Evolutionary conservation across 2,113 vertebrate genomes (phyloP), one percentile per base, ranked within the genome.

Genomic region (Corydoras maculifer): DNA sequence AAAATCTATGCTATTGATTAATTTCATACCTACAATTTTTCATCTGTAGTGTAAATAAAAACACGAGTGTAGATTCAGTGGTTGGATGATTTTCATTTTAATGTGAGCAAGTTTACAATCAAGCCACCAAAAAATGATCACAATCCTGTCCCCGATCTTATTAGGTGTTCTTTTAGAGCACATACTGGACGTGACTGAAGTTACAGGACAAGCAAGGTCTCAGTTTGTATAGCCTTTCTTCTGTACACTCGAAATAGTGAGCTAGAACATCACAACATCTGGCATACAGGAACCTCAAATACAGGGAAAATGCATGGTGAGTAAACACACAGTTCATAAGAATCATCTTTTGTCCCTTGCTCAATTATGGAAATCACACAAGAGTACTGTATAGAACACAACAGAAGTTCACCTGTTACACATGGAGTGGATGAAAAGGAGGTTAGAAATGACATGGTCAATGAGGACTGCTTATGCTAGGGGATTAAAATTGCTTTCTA

Each of bases 321-420:
- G 91, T 93, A 93, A 92, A 92, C 91, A 92, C 92, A 92, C 89
- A 94, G 81, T 86, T 90, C 92, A 91, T 83, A 91, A 91, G 91
- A 85, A 77, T 64, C 60, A 88, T 86, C 90, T 87, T 87, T 88
- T 78, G 75, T 76, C 80, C 87, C 91, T 91, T 94, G 90, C 92
- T 93, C 83, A 81, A 93, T 93, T 43, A 59, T 68, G 66, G 93
- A 89, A 95, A 93, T 91, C 94, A 96, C 93, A 87, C 88, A 91
- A 92, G 92, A 95, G 92, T 94, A 97, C 95, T 94, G 93, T 92
- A 93, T 93, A 94, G 92, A 91, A 91, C 93, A 98, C 94, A 91
- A 95, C 90, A 84, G 75, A 75, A 91, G 92, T 90, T 93, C 89
- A 93, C 89, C 91, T 91, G 91, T 89, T 93, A 93, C 90, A 92